phyloP scores from a whole-genome alignment of 2,113 vertebrate species.

The Callionymus lyra region DNA sequence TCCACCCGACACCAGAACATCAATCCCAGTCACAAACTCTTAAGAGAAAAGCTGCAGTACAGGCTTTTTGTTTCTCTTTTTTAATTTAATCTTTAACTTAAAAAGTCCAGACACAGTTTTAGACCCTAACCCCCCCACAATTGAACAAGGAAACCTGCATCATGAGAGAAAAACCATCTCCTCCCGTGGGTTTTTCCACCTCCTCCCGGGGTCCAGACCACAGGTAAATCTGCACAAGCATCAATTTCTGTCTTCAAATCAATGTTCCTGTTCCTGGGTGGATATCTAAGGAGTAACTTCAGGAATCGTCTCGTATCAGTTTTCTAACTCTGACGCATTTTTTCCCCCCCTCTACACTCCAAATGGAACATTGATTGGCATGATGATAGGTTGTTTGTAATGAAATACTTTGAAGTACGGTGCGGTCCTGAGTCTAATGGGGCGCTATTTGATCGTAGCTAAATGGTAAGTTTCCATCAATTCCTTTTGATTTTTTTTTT shows the following conservation, averaged over 20 bases:
- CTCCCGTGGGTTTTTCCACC: constrained; percentile 41
- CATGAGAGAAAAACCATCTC: no score
- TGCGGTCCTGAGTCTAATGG: constrained; percentile 43
- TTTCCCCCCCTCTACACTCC: constrained; percentile 17
- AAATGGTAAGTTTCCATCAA: constrained; percentile 60
- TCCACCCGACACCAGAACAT: no score
- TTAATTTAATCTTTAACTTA: no score
- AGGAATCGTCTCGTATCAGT: constrained; percentile 14
- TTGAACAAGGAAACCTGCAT: no score
- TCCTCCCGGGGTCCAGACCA: constrained; percentile 24
- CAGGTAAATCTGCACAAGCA: constrained; percentile 40
- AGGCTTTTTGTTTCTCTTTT: no score
- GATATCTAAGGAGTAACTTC: constrained; percentile 8
- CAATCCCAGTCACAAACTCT: no score
- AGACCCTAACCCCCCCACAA: no score
- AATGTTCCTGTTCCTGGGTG: background rate
- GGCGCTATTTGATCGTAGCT: constrained; percentile 32
- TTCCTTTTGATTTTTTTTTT: no score
- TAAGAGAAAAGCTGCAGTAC: no score
- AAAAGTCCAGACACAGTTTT: no score
- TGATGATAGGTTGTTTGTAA: constrained; percentile 28
- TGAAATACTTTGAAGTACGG: constrained; percentile 32
- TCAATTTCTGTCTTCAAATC: background rate
- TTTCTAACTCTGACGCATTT: constrained; percentile 10
- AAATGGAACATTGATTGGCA: constrained; percentile 35